Conservation (phyloP, 2,888 invertebrate species). For the Standfussiana lucernea region DNA sequence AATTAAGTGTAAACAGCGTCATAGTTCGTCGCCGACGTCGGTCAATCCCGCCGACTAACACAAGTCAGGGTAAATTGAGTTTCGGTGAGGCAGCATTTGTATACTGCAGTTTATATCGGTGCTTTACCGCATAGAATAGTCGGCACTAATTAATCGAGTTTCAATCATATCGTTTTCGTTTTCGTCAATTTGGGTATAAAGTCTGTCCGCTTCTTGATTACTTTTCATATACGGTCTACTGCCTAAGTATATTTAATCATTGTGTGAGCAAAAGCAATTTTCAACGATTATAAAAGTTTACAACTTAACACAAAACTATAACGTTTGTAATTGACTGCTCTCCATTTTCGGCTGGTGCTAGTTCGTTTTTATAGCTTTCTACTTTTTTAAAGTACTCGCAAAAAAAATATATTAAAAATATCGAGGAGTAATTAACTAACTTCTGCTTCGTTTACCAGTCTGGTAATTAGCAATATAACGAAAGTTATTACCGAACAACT, state of each 20-base stretch:
- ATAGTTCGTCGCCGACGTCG: neutral
- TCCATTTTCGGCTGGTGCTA: neutral
- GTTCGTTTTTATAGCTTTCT: neutral
- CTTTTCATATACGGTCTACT: neutral
- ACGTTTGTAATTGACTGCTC: neutral
- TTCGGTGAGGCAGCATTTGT: neutral
- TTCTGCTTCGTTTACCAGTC: slow-evolving; percentile 13
- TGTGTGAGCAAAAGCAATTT: neutral
- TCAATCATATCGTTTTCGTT: neutral
- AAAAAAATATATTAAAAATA: neutral
- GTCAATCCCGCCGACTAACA: neutral
- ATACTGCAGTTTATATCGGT: neutral
- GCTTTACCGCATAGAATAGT: neutral
- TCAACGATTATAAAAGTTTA: too few relatives aligned
- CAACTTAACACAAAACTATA: neutral
- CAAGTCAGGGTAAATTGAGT: slow-evolving; percentile 9
- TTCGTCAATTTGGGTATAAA: neutral
- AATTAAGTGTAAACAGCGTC: slow-evolving; percentile 6
- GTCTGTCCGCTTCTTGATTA: neutral
- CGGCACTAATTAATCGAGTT: neutral
- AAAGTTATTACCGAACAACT: neutral
- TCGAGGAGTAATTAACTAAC: neutral
- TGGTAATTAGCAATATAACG: slow-evolving; percentile 1
- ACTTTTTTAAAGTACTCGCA: neutral
- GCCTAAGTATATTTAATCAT: neutral